phyloP scores from a whole-genome alignment of 2,113 vertebrate genomes.

The Neogobius melanostomus region DNA sequence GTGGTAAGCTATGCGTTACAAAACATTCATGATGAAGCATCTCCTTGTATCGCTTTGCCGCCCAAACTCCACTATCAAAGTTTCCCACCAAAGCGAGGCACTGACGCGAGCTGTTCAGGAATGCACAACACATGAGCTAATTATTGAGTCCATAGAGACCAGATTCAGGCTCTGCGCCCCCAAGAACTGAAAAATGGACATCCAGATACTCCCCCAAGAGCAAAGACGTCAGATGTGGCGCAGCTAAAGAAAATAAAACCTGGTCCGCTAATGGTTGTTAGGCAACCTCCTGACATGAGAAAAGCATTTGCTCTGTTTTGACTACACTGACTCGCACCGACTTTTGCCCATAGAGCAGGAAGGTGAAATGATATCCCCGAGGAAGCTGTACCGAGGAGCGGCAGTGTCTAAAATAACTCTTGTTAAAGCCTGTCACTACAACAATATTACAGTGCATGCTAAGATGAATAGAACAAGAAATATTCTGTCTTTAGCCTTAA shows the following conservation, averaged over 20 bases:
- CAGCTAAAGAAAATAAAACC: conserved; percentile 38
- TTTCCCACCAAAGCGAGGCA: conserved; percentile 40
- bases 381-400: conserved; percentile 4
- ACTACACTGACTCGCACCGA: conserved; percentile 35
- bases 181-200: conserved; percentile 9
- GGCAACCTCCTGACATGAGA: conserved; percentile 12
- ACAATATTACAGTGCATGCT: background rate
- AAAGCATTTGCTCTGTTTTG: conserved; percentile 30
- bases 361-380: conserved; percentile 30
- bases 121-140: conserved; percentile 48
- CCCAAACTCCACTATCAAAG: conserved; percentile 25
- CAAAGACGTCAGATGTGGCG: conserved; percentile 29
- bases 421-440: background rate
- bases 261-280: conserved; percentile 16
- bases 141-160: conserved; percentile 13
- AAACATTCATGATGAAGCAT: conserved; percentile 11
- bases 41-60: conserved; percentile 28
- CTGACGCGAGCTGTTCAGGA: conserved; percentile 41
- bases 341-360: conserved; percentile 23
- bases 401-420: conserved; percentile 7
- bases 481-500: background rate
- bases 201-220: conserved; percentile 6
- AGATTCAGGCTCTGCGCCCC: conserved; percentile 2
- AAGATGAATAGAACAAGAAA: background rate
- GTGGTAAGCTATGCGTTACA: conserved; percentile 28